Percentiles rank a stretch among this genome's conserved stretches.
Evolutionary conservation across 2,888 invertebrate genomes (phyloP).

Genomic region (Agelastica alni): DNA sequence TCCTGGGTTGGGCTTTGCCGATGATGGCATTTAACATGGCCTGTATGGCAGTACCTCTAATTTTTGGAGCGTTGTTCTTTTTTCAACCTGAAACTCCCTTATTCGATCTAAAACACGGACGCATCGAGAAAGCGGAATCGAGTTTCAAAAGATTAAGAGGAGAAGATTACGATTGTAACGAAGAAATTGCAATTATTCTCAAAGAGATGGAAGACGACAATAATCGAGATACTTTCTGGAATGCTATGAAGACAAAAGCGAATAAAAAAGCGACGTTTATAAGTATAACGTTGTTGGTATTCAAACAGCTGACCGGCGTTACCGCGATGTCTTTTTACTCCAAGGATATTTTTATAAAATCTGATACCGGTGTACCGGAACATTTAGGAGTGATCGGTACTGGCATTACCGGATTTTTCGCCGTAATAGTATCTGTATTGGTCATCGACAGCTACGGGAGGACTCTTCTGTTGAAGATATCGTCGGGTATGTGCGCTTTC

Average conservation of each 20-base stretch:
- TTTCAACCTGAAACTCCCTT: conserved; percentile 88
- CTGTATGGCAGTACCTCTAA: conserved; percentile 67
- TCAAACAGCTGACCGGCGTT: conserved; percentile 84
- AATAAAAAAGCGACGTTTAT: conserved; percentile 71
- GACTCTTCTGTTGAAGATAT: conserved; percentile 73
- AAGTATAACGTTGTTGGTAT: conserved; percentile 79
- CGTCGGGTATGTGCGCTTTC: conserved; percentile 70
- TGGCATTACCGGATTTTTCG: too few relatives aligned
- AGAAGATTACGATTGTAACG: conserved; percentile 66
- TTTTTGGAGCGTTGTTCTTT: conserved; percentile 72
- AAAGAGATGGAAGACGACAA: conserved; percentile 59
- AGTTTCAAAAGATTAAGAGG: conserved; percentile 77
- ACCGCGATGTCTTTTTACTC: conserved; percentile 84
- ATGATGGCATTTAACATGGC: conserved; percentile 65
- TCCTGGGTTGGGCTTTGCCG: conserved; percentile 66
- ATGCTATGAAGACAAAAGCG: conserved; percentile 65
- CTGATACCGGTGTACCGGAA: conserved; percentile 63
- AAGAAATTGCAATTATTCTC: too few relatives aligned
- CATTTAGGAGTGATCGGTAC: conserved; percentile 63
- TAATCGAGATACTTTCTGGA: conserved; percentile 61
- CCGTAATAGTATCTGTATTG: conserved; percentile 71
- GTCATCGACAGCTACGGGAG: conserved; percentile 82
- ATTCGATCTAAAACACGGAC: conserved; percentile 68
- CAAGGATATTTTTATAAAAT: conserved; percentile 69
- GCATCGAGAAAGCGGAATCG: conserved; percentile 67